These are phyloP conservation scores for Piprites chloris DNA, from an alignment of 2,113 vertebrate genomes.

Conservation along the genomic window DNA sequence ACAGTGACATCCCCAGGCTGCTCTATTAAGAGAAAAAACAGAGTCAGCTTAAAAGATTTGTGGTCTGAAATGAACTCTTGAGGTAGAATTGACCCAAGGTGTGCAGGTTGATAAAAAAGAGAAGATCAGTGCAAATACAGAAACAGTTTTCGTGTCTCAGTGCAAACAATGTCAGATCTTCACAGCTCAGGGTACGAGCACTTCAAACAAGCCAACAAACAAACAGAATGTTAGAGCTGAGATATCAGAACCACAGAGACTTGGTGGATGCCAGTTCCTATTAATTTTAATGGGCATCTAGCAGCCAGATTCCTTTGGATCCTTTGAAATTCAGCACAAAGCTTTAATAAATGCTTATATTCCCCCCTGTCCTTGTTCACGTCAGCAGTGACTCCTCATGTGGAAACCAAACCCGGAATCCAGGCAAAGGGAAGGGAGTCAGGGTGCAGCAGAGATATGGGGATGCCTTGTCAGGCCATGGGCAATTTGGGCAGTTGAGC, in stretches of 20 bases:
- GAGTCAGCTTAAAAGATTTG: not conserved
- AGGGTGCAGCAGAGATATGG: not conserved
- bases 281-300: conserved; percentile 34
- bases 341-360: not conserved
- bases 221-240: conserved; percentile 7
- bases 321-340: not conserved
- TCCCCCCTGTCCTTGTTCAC: not conserved
- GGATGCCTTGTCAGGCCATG: not conserved
- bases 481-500: not conserved
- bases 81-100: not conserved
- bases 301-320: not conserved
- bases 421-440: not conserved
- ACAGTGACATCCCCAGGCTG: not conserved
- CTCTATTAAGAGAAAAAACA: not conserved
- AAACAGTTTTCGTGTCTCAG: not conserved
- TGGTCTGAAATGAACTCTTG: not conserved
- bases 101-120: not conserved
- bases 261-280: not conserved
- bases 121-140: not conserved
- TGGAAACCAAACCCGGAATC: not conserved
- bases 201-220: conserved; percentile 23
- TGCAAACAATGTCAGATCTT: not conserved
- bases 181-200: not conserved
- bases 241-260: conserved; percentile 15
- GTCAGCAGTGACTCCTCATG: not conserved